A percentile compares a stretch with the other conserved stretches of the same genome.
Evolutionary conservation across 2,797 vertebrate species (phyloP).

Genomic region (Chelonia mydas): DNA sequence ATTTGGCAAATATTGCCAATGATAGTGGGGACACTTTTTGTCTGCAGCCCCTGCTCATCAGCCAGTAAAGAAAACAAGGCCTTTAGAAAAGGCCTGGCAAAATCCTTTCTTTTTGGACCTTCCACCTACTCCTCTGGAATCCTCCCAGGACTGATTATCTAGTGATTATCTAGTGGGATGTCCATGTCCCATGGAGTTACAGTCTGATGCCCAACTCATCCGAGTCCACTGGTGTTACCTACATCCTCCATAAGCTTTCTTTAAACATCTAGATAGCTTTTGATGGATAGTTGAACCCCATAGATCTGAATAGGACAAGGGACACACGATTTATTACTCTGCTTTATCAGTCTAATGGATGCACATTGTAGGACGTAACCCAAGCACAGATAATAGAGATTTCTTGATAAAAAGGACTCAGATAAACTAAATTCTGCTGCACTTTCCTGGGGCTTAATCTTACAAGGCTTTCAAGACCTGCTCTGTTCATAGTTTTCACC

Average conservation of each 20-base stretch:
- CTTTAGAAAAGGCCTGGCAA: neutral
- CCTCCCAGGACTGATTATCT: neutral
- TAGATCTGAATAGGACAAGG: neutral
- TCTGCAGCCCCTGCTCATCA: neutral
- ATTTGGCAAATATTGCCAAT: neutral
- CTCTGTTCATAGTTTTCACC: neutral
- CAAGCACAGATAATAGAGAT: neutral
- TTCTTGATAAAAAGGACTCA: neutral
- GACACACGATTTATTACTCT: neutral
- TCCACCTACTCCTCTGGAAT: neutral
- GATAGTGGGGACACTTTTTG: neutral
- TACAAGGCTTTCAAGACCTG: neutral
- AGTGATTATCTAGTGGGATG: neutral
- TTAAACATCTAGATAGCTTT: neutral
- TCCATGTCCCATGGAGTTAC: neutral
- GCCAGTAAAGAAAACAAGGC: neutral
- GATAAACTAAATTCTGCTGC: neutral
- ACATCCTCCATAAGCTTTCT: neutral
- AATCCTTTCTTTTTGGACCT: neutral
- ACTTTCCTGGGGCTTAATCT: neutral
- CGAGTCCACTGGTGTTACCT: neutral
- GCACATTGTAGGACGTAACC: neutral
- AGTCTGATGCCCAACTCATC: neutral
- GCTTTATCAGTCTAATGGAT: neutral
- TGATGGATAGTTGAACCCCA: neutral